Evolutionary conservation across 2,113 vertebrate species (phyloP), one percentile per base, ranked within the genome.

Genomic region (Noturus placidus): DNA sequence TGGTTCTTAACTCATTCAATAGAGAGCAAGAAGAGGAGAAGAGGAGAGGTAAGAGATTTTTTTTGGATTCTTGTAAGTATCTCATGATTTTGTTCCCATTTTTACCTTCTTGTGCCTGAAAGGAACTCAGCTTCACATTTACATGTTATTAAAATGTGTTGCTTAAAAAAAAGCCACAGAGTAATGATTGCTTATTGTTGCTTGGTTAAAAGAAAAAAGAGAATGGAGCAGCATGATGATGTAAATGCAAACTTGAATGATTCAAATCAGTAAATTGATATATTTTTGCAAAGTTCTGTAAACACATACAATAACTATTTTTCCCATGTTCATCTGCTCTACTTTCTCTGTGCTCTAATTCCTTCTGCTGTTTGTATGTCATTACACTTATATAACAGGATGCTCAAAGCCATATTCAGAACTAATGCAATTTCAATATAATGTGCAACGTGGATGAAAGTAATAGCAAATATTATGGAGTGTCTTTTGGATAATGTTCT

Each of bases 1-100:
- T 96, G 89, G 95, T 95, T 79, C 92, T 96, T 59, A 94, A 96
- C 90, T 95, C 95, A 35, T 93, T 96, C 85, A 94, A 94, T 92
- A 91, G 93, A 90, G 95, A 95, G 80, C 95, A 95, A 88, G 92
- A 95, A 38, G 95, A 95, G 83, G 94, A 93, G 50, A 94, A 93
- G 67, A 92, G 92, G 63, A 92, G 93, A 95, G 95, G 96, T 96
- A 94, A 93, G 92, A 72, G 30, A 0, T 76, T 19, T 69, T 50
- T 63, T 65, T 61, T 76, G 8, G 6, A 74, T 79, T 30, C 50
- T 79, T 79, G 0, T 54, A 17, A 54, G n/a, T 57, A 38, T 13
- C 57, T 74, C 46, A 46, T 82, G 13, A 59, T 46, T 50, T 79
- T 77, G n/a, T 57, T 81, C 22, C 46, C 17, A 10, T 35, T 74